These are phyloP conservation scores for Heterotilapia buettikoferi DNA, from an alignment of 2,113 vertebrate species.

Conservation along the genomic window DNA sequence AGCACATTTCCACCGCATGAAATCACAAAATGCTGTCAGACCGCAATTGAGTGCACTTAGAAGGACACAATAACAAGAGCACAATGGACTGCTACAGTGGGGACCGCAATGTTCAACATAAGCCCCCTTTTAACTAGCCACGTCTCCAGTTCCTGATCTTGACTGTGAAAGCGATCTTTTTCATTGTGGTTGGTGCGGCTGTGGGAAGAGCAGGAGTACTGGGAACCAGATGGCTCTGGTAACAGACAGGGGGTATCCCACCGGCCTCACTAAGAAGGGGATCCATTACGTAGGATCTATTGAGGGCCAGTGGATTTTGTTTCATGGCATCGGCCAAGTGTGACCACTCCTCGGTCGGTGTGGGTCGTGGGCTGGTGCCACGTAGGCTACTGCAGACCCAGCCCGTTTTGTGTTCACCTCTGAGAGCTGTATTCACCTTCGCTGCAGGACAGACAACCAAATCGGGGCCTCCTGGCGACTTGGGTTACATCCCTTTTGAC, in stretches of 20 bases:
- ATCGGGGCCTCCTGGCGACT: constrained; percentile 41
- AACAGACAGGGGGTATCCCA: constrained; percentile 58
- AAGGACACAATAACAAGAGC: constrained; percentile 36
- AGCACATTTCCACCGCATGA: constrained; percentile 10
- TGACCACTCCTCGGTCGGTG: constrained; percentile 39
- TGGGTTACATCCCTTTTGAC: constrained; percentile 58
- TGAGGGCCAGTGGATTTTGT: constrained; percentile 63
- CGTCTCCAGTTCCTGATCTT: constrained; percentile 53
- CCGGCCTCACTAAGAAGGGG: constrained; percentile 39
- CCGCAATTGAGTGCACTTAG: constrained; percentile 6
- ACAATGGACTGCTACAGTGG: constrained; percentile 40
- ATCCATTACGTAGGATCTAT: constrained; percentile 65
- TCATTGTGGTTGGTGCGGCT: constrained; percentile 48
- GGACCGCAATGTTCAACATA: constrained; percentile 22
- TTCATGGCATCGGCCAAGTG: constrained; percentile 65
- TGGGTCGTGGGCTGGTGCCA: constrained; percentile 30
- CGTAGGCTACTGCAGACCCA: constrained; percentile 16
- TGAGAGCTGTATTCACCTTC: constrained; percentile 51
- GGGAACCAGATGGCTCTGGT: constrained; percentile 60
- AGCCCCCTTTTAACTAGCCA: constrained; percentile 44
- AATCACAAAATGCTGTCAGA: constrained; percentile 29
- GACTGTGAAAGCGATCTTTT: constrained; percentile 63
- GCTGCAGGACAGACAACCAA: constrained; percentile 48
- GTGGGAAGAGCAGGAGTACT: constrained; percentile 52
- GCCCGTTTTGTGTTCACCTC: constrained; percentile 43